phyloP scores from a whole-genome alignment of 2,888 invertebrate species.

The Cenopis cana region DNA sequence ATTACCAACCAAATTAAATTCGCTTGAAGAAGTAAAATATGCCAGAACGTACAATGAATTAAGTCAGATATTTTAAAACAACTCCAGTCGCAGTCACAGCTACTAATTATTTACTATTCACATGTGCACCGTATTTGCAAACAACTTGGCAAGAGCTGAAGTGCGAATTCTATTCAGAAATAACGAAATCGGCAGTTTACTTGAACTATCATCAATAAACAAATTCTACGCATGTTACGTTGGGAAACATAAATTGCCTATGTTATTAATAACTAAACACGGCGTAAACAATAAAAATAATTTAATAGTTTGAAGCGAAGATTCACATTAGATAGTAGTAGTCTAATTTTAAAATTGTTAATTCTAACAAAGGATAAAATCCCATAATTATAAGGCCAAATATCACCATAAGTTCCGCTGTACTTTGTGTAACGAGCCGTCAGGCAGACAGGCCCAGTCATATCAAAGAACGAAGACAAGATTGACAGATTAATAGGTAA shows the following conservation, averaged over 20 bases:
- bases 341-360: conserved; percentile 1
- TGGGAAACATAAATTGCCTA: conserved; percentile 7
- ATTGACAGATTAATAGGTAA: conserved; percentile 6
- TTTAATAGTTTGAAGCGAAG: conserved; percentile 4
- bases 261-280: conserved; percentile 20
- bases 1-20: background rate
- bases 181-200: conserved; percentile 2
- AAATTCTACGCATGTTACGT: conserved; percentile 1
- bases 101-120: conserved; percentile 30
- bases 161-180: conserved; percentile 23
- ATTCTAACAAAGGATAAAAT: background rate
- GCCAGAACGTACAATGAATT: background rate
- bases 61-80: background rate
- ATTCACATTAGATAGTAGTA: conserved; percentile 9
- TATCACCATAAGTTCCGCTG: background rate
- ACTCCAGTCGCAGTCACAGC: background rate
- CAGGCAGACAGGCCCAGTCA: too few relatives aligned
- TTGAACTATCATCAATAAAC: background rate
- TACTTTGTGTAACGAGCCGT: background rate
- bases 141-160: conserved; percentile 32
- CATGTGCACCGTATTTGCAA: conserved; percentile 15
- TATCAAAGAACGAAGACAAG: background rate
- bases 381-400: background rate
- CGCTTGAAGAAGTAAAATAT: too few relatives aligned
- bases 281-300: conserved; percentile 31